These are phyloP conservation scores for Ceyx melanurus DNA, from an alignment of 2,113 vertebrate genomes.

Conservation along the genomic window DNA sequence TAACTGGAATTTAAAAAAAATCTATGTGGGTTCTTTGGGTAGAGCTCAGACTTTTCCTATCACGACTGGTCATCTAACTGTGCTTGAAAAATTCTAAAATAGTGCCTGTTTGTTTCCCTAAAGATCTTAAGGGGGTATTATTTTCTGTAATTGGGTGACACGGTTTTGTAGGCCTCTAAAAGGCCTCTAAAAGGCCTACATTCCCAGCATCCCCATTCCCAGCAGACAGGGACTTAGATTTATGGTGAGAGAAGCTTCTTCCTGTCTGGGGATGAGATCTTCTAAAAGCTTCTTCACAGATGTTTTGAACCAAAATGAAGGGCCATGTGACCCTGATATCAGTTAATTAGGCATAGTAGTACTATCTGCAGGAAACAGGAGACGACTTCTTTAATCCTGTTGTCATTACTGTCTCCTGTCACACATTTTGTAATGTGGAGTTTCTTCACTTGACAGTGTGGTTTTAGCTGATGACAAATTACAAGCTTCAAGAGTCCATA, in stretches of 20 bases:
- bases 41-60: not conserved
- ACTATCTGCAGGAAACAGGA: not conserved
- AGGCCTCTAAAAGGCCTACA: not conserved
- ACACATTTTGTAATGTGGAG: not conserved
- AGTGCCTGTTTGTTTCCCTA: not conserved
- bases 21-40: not conserved
- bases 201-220: not conserved
- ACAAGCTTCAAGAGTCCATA: not conserved
- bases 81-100: not conserved
- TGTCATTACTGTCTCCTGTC: not conserved
- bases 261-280: not conserved
- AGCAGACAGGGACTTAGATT: not conserved
- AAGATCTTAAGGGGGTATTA: not conserved
- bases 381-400: not conserved
- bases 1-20: not conserved
- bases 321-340: not conserved
- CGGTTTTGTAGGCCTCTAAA: not conserved
- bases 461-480: not conserved
- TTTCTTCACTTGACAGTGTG: not conserved
- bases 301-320: not conserved
- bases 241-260: not conserved
- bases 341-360: not conserved
- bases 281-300: constrained; percentile 4
- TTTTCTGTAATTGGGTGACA: not conserved
- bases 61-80: not conserved